Evolutionary conservation across 2,113 vertebrate genomes (phyloP).

Genomic region (Zosterops japonicus): DNA sequence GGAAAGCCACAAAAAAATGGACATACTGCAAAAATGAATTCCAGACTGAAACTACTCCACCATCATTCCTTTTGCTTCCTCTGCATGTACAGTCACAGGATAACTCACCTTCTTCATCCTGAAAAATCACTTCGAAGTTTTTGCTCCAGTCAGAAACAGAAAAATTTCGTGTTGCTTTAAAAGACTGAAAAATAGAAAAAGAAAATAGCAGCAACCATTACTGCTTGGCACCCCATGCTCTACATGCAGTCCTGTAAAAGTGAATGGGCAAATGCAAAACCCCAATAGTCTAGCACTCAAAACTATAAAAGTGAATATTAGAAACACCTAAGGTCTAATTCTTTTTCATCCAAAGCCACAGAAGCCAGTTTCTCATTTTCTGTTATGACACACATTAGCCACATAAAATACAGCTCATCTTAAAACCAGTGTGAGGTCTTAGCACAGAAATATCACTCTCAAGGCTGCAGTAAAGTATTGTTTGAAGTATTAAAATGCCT

Average conservation of each 20-base stretch:
- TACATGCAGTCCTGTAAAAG: background rate
- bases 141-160: conserved; percentile 98
- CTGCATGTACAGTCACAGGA: background rate
- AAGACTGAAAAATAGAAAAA: conserved; percentile 76
- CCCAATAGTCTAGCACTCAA: background rate
- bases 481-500: conserved; percentile 39
- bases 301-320: background rate
- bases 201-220: background rate
- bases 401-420: background rate
- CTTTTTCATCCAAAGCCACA: background rate
- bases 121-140: conserved; percentile 98
- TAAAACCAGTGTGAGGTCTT: background rate
- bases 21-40: background rate
- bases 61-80: background rate
- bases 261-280: background rate
- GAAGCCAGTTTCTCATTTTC: background rate
- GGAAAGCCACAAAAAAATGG: background rate
- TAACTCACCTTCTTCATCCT: conserved; percentile 94
- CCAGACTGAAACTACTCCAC: background rate
- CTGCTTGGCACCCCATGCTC: background rate
- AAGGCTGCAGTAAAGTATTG: conserved; percentile 5
- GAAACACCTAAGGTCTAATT: background rate
- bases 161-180: conserved; percentile 95
- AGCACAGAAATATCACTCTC: background rate
- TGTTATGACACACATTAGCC: background rate